Base-by-base conservation (phyloP, 1,140 invertebrate species). In the Drosophila bocqueti region DNA sequence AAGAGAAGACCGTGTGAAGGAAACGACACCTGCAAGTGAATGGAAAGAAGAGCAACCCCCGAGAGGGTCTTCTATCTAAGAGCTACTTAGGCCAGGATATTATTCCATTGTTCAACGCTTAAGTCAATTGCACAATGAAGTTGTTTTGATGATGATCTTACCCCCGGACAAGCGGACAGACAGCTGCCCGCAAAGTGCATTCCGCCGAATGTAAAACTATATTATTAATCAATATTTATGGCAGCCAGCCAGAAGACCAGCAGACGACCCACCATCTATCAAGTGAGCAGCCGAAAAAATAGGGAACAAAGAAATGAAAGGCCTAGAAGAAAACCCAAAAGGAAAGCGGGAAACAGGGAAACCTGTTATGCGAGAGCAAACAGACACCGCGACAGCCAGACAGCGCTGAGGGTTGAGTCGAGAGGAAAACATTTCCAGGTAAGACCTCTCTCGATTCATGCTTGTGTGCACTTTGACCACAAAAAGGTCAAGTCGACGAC, bases 151-250 rank as follows among this genome's bases (percentile, higher is more conserved):
- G 81, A 74, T 75, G 67, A 78, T 79, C 74, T 38, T 9, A 29
- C 38, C 58, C 49, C 40, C 15, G 43, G n/a, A 18, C 63, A 67
- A 10, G 11, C 54, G 55, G 47, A 50, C 36, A 46, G 79, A 79
- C 84, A 90, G 84, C 85, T 89, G 84, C 52, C 26, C 42, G 50
- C 21, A 43, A 31, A 49, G 59, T 36, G 47, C 57, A 67, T 68
- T 87, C 67, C 47, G 24, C 16, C 40, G 83, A 87, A 87, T 89
- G 80, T 89, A 84, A 89, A 68, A 65, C 74, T 78, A 84, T 87
- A 89, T 61, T 89, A 90, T 89, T 89, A 89, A 89, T 89, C 84
- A 89, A 89, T 89, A 89, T 89, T 89, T 89, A 89, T 89, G 84
- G 78, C 77, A 74, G 77, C 7, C 71, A 29, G 40, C 40, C 64